Evolutionary conservation across 2,113 vertebrate species (phyloP).

Genomic region (Leptocoma aspasia): DNA sequence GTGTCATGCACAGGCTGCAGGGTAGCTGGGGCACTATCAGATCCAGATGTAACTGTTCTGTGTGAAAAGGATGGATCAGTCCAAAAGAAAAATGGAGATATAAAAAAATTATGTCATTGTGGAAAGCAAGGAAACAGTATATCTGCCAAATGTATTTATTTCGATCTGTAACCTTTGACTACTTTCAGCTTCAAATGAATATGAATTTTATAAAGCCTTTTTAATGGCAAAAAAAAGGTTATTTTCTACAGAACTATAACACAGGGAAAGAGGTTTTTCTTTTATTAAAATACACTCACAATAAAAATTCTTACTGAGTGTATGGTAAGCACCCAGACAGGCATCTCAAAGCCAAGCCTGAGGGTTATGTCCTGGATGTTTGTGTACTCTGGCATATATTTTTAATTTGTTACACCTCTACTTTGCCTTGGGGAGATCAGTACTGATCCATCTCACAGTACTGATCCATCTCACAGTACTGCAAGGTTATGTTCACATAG

Average conservation of each 20-base stretch:
- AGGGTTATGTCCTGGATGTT: neutral
- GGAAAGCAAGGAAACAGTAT: neutral
- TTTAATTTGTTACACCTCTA: neutral
- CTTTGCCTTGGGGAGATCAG: neutral
- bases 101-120: neutral
- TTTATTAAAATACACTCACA: neutral
- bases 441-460: neutral
- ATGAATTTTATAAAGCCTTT: neutral
- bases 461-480: neutral
- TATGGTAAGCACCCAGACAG: neutral
- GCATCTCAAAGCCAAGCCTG: neutral
- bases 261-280: neutral
- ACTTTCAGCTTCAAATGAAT: neutral
- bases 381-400: neutral
- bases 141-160: neutral
- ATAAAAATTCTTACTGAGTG: neutral
- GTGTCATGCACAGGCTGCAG: fast-evolving
- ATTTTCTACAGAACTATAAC: neutral
- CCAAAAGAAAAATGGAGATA: neutral
- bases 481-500: neutral
- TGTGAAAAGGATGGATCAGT: neutral
- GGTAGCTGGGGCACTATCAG: neutral
- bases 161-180: neutral
- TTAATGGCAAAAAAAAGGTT: neutral
- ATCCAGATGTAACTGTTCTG: neutral